Conservation (phyloP, 1,140 invertebrate genomes). For the Akabosia matsudoensis region DNA sequence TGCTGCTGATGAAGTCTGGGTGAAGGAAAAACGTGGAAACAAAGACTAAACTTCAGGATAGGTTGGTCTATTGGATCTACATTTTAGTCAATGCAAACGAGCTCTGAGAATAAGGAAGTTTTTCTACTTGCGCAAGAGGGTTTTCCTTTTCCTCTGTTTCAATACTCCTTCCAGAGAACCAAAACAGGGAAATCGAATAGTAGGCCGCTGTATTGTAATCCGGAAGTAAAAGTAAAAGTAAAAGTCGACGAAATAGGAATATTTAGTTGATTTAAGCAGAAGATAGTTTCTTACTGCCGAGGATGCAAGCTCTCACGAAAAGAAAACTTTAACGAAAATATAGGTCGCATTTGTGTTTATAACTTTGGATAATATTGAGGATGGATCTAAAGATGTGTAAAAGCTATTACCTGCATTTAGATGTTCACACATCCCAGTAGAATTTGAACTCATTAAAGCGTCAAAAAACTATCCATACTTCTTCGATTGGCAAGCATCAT, state of each 20-base stretch:
- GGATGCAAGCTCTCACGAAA: no score
- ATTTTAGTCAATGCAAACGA: conserved; percentile 8
- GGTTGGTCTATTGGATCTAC: conserved; percentile 7
- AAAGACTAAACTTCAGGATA: background rate
- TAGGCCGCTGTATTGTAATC: background rate
- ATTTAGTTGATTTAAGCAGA: conserved; percentile 19
- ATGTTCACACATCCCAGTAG: no score
- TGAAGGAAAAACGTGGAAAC: background rate
- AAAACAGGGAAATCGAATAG: background rate
- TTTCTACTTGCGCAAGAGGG: background rate
- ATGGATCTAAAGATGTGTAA: no score
- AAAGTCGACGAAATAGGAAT: conserved; percentile 16
- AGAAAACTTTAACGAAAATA: no score
- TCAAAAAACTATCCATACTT: no score
- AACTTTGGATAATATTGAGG: no score
- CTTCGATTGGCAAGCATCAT: no score
- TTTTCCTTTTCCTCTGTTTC: background rate
- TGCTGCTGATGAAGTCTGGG: background rate
- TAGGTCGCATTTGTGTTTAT: no score
- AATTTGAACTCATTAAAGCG: no score
- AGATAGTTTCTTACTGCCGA: background rate
- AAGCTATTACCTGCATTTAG: no score
- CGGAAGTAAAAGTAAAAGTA: background rate
- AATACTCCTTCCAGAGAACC: background rate
- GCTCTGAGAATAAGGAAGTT: conserved; percentile 15